A percentile compares a stretch with the other conserved stretches of the same genome.
Conservation (phyloP, 1,140 invertebrate species). For the Temnothorax longispinosus region DNA sequence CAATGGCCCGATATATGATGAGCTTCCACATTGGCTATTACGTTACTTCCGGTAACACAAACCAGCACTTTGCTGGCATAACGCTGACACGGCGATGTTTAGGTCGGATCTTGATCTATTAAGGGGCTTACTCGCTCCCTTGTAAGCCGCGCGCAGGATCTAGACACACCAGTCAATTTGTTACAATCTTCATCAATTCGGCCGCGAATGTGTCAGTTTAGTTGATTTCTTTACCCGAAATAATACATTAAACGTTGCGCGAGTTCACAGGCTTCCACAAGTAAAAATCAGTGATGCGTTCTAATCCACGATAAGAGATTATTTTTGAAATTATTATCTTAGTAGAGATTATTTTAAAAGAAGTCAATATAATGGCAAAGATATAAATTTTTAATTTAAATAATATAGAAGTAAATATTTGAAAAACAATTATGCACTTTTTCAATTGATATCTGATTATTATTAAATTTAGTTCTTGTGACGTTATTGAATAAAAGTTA, state of each 20-base stretch:
- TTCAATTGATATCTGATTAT: not conserved
- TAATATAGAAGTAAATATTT: not conserved
- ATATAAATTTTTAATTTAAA: not conserved
- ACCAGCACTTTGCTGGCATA: conserved; percentile 80
- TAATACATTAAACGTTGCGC: not conserved
- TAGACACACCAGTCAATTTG: conserved; percentile 62
- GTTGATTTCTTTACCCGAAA: conserved; percentile 39
- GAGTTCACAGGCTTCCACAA: not conserved
- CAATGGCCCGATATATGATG: conserved; percentile 73
- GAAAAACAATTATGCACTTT: not conserved
- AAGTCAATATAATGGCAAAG: not conserved
- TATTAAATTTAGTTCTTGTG: not conserved
- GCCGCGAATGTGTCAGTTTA: conserved; percentile 44
- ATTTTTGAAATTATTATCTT: not conserved
- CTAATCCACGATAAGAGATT: not conserved
- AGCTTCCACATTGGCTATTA: conserved; percentile 77
- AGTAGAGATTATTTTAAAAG: not conserved
- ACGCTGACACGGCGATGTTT: conserved; percentile 75
- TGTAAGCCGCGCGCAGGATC: conserved; percentile 23
- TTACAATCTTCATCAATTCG: conserved; percentile 55
- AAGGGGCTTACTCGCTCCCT: conserved; percentile 48
- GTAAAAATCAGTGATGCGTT: not conserved
- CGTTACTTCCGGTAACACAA: conserved; percentile 80
- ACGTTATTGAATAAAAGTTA: not conserved
- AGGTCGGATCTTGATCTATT: conserved; percentile 64